Evolutionary conservation across 2,113 vertebrate species (phyloP).

Genomic region (Aspiorhynchus laticeps): DNA sequence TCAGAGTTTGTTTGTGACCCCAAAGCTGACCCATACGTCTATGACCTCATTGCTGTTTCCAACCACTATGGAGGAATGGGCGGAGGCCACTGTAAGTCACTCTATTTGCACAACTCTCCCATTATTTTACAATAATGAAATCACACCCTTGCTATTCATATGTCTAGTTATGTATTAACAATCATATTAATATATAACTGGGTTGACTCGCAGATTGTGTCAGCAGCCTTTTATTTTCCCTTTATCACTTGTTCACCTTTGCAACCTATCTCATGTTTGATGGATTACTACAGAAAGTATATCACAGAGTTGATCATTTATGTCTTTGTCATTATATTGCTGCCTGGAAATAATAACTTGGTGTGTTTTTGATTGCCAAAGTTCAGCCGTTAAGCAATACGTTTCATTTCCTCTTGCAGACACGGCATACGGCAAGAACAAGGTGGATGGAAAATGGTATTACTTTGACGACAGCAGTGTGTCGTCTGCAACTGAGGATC

Average conservation of each 20-base stretch:
- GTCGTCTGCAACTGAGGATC: constrained; percentile 89
- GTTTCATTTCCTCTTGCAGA: constrained; percentile 76
- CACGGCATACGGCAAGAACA: constrained; percentile 93
- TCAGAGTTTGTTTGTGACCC: constrained; percentile 93
- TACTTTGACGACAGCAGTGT: constrained; percentile 96
- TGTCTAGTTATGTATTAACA: not conserved
- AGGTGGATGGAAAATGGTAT: constrained; percentile 89
- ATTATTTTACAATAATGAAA: constrained; percentile 6
- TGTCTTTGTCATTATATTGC: not conserved
- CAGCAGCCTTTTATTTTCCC: not conserved
- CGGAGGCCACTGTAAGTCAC: constrained; percentile 93
- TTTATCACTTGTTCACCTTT: not conserved
- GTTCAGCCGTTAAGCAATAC: not conserved
- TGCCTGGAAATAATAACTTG: not conserved
- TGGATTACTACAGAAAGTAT: not conserved
- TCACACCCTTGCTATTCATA: not conserved
- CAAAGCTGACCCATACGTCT: constrained; percentile 85
- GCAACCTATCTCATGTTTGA: not conserved
- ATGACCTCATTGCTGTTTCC: constrained; percentile 93
- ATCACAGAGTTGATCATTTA: not conserved
- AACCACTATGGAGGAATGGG: constrained; percentile 98
- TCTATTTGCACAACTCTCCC: not conserved
- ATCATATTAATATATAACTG: not conserved
- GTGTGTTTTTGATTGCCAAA: not conserved
- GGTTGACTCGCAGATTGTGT: not conserved